Conservation (phyloP, 1,140 invertebrate genomes). For the Matsumurasca onukii region DNA sequence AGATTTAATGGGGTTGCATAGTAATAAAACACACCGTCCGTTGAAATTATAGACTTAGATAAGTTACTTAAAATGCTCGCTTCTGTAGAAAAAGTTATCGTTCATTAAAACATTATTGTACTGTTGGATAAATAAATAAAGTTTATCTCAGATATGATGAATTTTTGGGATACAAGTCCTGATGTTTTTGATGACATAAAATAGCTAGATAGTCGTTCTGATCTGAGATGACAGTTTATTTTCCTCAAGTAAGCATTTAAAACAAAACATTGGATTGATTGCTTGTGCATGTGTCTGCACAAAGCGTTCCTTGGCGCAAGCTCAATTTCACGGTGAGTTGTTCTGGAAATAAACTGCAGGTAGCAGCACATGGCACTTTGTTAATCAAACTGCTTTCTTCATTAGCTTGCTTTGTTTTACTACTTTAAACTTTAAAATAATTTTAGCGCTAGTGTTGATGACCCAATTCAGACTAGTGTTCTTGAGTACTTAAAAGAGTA, state of each 20-base stretch:
- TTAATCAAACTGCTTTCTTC: too few species aligned
- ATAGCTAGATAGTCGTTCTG: conserved; percentile 10
- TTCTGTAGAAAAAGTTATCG: too few species aligned
- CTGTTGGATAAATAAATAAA: background rate
- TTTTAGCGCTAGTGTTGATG: too few species aligned
- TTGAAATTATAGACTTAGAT: too few species aligned
- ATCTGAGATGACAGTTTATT: background rate
- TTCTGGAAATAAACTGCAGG: background rate
- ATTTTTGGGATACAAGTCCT: background rate
- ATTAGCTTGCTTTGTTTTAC: too few species aligned
- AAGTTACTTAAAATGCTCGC: too few species aligned
- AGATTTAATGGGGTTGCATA: too few species aligned
- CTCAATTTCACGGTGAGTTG: background rate
- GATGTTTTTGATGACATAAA: background rate
- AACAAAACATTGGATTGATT: background rate
- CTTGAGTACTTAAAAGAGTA: too few species aligned
- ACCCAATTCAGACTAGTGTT: too few species aligned
- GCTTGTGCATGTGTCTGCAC: background rate
- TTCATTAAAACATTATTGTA: background rate
- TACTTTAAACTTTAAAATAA: too few species aligned
- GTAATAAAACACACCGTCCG: too few species aligned
- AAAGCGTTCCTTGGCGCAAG: background rate
- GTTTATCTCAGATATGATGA: background rate
- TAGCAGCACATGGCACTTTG: too few species aligned
- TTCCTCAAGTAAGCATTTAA: background rate